These are phyloP conservation scores for Gymnopithys bicolor DNA, from an alignment of 2,797 vertebrate genomes.

Conservation along the genomic window DNA sequence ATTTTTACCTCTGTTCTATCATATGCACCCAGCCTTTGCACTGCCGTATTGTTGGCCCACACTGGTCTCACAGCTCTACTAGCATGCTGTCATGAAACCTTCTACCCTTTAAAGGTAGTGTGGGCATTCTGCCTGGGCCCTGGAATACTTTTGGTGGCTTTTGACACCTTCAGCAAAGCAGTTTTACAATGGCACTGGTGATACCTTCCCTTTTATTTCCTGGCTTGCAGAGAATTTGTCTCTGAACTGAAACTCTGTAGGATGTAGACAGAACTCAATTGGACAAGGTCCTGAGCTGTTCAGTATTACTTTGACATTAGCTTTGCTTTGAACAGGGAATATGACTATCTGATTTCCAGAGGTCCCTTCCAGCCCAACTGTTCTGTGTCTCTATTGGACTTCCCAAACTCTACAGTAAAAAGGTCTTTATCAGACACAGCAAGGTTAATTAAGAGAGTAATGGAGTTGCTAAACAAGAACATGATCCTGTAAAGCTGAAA, in stretches of 20 bases:
- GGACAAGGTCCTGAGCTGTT: not conserved
- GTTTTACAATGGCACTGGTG: not conserved
- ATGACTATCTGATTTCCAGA: not conserved
- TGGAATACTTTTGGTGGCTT: not conserved
- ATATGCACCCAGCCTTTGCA: not conserved
- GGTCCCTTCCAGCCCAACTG: not conserved
- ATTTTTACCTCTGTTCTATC: not conserved
- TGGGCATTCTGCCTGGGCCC: not conserved
- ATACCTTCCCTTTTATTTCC: not conserved
- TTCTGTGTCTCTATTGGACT: not conserved
- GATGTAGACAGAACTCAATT: not conserved
- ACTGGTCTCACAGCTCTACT: not conserved
- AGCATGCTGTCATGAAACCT: not conserved
- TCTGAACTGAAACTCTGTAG: not conserved
- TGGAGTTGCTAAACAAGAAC: not conserved
- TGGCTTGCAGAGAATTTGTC: not conserved
- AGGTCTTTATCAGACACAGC: not conserved
- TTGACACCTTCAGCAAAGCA: not conserved
- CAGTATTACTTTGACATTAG: not conserved
- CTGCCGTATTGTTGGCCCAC: not conserved
- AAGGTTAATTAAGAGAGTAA: conserved; percentile 22
- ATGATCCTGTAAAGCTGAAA: not conserved
- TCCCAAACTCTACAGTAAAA: not conserved
- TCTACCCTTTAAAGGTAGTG: not conserved
- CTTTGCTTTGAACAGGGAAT: not conserved